Evolutionary conservation across 2,888 invertebrate genomes (phyloP), one percentile per base, ranked within the genome.

Genomic region (Hemistola chrysoprasaria): DNA sequence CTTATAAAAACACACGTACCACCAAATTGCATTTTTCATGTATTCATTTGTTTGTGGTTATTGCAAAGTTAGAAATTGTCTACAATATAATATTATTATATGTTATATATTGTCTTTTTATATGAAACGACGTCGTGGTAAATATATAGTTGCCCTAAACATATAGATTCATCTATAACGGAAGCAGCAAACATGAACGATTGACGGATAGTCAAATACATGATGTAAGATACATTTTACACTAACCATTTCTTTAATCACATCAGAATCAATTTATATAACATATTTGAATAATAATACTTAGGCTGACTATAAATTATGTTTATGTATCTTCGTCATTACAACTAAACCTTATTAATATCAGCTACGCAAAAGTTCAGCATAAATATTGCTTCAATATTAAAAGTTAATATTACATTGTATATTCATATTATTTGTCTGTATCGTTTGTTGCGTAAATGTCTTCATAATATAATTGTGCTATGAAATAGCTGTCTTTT

Each of bases 321-420:
- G 61, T 59, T 67, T 62, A 59, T 61, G 55, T 53, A 51, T 52
- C 55, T 44, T 53, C 54, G 59, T 62, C 43, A 62, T 73, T 72
- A 65, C 56, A 76, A 79, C 75, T 82, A 83, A 78, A 70, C 51
- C 74, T 81, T 82, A 82, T 73, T 67, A 72, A 75, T 78, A 79
- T 72, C 67, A 74, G 68, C 73, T 79, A 79, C 66, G 62, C 66
- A 58, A 72, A 64, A 76, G 62, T 68, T 65, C 69, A 66, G 68
- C 66, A 71, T 70, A 71, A 64, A 72, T 68, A 68, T 65, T 60
- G 35, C 26, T 40, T 55, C 61, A 65, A 56, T 56, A 62, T 58
- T 68, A 70, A 56, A 66, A 71, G 64, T 61, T 71, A 67, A 62
- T 49, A 59, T 64, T 63, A 40, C 16, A 39, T 50, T 61, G 50